A percentile compares a stretch with the other conserved stretches of the same genome.
Evolutionary conservation across 2,113 vertebrate species (phyloP).

Genomic region (Podarcis raffonei): DNA sequence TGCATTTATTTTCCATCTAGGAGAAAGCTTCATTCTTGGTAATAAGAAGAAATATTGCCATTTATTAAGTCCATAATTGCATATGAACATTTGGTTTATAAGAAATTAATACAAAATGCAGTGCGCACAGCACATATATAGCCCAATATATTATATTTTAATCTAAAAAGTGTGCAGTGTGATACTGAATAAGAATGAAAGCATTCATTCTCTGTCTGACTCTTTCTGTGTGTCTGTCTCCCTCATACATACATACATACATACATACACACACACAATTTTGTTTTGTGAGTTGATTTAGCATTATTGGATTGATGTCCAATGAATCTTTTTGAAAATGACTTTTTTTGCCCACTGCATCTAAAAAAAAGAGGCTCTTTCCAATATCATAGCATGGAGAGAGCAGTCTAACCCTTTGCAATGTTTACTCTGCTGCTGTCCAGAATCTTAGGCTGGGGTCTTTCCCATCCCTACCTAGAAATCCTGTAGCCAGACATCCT

Average conservation of each 20-base stretch:
- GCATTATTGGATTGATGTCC: neutral
- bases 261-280: neutral
- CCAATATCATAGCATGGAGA: no score
- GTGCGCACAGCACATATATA: neutral
- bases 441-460: no score
- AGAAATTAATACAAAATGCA: neutral
- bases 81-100: neutral
- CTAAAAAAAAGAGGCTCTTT: neutral
- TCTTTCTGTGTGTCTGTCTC: no score
- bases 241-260: neutral
- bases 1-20: conserved; percentile 2
- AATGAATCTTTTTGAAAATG: neutral
- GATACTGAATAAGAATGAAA: neutral
- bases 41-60: neutral
- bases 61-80: neutral
- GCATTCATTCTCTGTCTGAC: neutral
- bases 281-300: neutral
- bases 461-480: no score
- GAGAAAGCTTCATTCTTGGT: conserved; percentile 1
- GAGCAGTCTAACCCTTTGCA: no score
- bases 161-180: neutral
- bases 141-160: neutral
- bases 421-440: no score
- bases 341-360: neutral
- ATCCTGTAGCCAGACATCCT: no score